A percentile compares a stretch with the other conserved stretches of the same genome.
These are phyloP conservation scores for Cavia aperea DNA, from an alignment of 2,113 vertebrate genomes.

Conservation along the genomic window DNA sequence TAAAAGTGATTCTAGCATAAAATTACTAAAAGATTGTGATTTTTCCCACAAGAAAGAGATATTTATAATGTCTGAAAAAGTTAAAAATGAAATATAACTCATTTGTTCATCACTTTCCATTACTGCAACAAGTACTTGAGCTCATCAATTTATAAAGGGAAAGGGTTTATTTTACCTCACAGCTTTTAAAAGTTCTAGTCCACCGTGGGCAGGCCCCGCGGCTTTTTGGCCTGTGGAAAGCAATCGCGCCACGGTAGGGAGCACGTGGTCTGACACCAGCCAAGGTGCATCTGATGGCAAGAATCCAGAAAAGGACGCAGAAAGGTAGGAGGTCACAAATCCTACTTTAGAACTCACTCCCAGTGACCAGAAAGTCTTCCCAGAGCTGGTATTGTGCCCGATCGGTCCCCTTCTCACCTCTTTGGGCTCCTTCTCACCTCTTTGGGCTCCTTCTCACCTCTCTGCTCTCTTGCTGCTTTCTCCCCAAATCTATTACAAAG, in stretches of 20 bases:
- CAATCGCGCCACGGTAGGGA: not conserved
- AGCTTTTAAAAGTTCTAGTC: not conserved
- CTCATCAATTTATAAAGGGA: not conserved
- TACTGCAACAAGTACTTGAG: not conserved
- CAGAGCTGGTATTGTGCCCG: not conserved
- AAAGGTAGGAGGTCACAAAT: not conserved
- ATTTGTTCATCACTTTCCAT: not conserved
- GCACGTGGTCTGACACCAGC: fast-evolving
- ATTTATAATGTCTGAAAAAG: slow-evolving; percentile 5
- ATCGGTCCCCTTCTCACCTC: not conserved
- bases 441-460: not conserved
- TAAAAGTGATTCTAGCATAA: not conserved
- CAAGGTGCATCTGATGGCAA: not conserved
- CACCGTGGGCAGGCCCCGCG: not conserved
- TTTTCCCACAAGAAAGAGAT: not conserved
- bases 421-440: not conserved
- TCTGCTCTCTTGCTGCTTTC: not conserved
- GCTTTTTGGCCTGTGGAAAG: not conserved
- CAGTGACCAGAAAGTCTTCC: not conserved
- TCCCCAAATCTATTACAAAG: not conserved
- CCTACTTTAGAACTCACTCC: not conserved
- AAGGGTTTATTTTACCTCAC: not conserved
- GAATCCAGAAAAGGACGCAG: not conserved
- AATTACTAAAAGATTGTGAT: slow-evolving; percentile 42
- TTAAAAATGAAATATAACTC: not conserved